Evolutionary conservation across 2,888 invertebrate genomes (phyloP).

Genomic region (Rotaria magnacalcarata): DNA sequence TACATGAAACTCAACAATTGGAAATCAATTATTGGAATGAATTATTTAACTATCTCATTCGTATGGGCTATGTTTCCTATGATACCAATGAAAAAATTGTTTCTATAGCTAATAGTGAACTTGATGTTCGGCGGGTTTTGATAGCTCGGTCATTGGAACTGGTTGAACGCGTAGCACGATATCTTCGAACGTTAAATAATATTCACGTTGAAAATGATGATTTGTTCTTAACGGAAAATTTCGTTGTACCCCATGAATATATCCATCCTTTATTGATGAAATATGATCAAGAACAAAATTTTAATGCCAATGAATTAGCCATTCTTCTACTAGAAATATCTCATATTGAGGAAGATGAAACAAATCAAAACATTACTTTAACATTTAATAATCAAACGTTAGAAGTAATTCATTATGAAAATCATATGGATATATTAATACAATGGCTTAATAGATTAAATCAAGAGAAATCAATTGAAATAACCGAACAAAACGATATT

Average conservation of each 20-base stretch:
- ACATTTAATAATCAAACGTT: neutral
- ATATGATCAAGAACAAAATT: neutral
- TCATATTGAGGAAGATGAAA: neutral
- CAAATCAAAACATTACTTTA: neutral
- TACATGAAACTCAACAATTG: neutral
- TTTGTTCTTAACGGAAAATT: neutral
- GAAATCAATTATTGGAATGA: neutral
- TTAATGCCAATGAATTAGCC: constrained; percentile 22
- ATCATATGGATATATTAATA: neutral
- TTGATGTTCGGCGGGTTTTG: neutral
- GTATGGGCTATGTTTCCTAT: neutral
- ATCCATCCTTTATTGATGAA: neutral
- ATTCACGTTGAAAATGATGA: neutral
- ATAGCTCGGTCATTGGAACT: neutral
- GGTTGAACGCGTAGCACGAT: neutral
- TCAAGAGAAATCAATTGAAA: neutral
- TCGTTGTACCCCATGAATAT: neutral
- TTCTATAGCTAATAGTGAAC: neutral
- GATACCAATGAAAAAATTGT: neutral
- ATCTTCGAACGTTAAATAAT: neutral
- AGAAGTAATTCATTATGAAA: neutral
- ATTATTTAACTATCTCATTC: neutral
- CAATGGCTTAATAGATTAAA: neutral
- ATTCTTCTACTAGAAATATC: neutral
- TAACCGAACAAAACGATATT: neutral